Base-by-base conservation (phyloP, 2,797 vertebrate species). In the Gallirallus australis region DNA sequence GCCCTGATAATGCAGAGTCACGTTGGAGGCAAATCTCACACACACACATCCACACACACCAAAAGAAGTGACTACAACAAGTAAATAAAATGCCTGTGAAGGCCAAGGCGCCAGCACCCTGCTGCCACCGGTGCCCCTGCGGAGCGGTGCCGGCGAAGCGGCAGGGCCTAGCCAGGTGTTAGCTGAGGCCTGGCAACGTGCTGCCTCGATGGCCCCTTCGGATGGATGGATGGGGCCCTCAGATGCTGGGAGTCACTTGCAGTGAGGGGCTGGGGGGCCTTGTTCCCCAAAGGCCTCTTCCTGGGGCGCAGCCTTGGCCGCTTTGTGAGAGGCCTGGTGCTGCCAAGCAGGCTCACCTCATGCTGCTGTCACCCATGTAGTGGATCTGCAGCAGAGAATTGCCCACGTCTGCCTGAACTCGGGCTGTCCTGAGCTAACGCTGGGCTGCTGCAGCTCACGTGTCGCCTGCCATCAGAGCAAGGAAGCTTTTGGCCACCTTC, bases 1-100 rank as follows among this genome's bases (percentile, higher is more conserved):
- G 96, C 93, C 94, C 82, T 21, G 94, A 97, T 96, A 97, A 97
- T 98, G 98, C 97, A 96, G 95, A 97, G 97, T 98, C 97, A 97
- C 96, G 94, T 97, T 96, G 80, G 90, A 97, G 97, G 97, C 96
- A 85, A 83, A 94, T 96, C 92, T 89, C 94, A 69, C 89, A 53
- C 94, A 53, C 94, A 84, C 95, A 54, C 96, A 45, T 92, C 53
- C 91, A 96, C 87, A 56, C 93, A 56, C 91, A 28, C 84, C 31
- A 13, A 52, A 61, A 54, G 42, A 57, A 86, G 76, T 52, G 85
- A 66, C 87, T 50, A 79, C 88, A 84, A 85, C 76, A 71, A 93
- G 94, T 82, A 92, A 91, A 91, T 42, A 81, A 76, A 78, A 77
- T 25, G 72, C 65, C 47, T 8, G 85, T 0, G 28, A 53, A 1